Evolutionary conservation across 2,888 invertebrate species (phyloP).

Genomic region (Campoplex capitator): DNA sequence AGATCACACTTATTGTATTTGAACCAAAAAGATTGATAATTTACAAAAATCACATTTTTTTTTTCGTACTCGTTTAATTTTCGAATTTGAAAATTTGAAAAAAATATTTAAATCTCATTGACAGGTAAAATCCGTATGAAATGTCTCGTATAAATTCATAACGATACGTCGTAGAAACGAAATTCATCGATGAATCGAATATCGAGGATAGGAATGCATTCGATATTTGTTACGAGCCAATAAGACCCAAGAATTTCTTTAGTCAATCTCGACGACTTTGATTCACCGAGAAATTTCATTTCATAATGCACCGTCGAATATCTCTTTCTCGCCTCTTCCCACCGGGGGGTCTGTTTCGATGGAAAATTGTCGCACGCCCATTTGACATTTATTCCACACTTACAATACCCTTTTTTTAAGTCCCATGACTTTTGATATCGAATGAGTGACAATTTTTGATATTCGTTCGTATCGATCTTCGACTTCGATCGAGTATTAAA

Average conservation of each 20-base stretch:
- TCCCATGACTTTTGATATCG: not conserved
- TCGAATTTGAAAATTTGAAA: not conserved
- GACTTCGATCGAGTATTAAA: not conserved
- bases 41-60: not conserved
- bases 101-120: not conserved
- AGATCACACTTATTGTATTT: not conserved
- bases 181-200: slow-evolving; percentile 35
- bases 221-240: slow-evolving; percentile 39
- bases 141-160: not conserved
- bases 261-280: slow-evolving; percentile 43
- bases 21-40: not conserved
- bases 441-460: not conserved
- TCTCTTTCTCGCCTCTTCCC: not conserved
- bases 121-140: not conserved
- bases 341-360: slow-evolving; percentile 45
- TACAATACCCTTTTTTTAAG: slow-evolving; percentile 39
- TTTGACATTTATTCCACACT: slow-evolving; percentile 45
- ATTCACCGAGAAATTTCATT: slow-evolving; percentile 54
- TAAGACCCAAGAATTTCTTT: slow-evolving; percentile 47
- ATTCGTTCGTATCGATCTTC: not conserved
- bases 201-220: slow-evolving; percentile 45
- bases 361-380: slow-evolving; percentile 65
- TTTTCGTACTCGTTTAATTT: not conserved
- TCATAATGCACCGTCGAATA: slow-evolving; percentile 21
- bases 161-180: not conserved